Percentiles rank a stretch among this genome's conserved stretches.
phyloP scores from a whole-genome alignment of 2,888 invertebrate genomes.

The Tanytarsus gracilentus region DNA sequence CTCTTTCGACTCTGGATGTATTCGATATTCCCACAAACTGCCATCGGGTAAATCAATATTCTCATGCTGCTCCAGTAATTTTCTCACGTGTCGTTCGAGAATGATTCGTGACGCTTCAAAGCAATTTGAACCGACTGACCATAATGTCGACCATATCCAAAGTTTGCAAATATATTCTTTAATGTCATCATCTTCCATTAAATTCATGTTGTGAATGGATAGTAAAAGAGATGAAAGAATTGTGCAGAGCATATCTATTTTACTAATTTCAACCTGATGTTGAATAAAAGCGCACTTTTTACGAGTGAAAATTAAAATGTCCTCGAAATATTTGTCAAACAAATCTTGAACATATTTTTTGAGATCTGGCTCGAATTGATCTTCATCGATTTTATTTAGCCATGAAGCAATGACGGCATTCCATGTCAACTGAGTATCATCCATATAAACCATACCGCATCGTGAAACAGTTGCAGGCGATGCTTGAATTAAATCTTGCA shows the following conservation, averaged over 20 bases:
- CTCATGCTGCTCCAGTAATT: conserved; percentile 59
- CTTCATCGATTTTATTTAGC: conserved; percentile 50
- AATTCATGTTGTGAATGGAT: conserved; percentile 49
- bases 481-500: conserved; percentile 76
- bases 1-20: conserved; percentile 59
- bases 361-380: conserved; percentile 48
- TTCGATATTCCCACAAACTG: conserved; percentile 66
- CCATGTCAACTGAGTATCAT: conserved; percentile 74
- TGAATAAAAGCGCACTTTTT: conserved; percentile 64
- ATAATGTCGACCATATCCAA: conserved; percentile 73
- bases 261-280: conserved; percentile 75
- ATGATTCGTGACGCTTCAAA: conserved; percentile 56
- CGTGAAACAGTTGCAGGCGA: conserved; percentile 82
- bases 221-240: conserved; percentile 61
- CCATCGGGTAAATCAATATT: conserved; percentile 62
- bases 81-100: conserved; percentile 60
- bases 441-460: conserved; percentile 85
- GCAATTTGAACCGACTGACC: conserved; percentile 82
- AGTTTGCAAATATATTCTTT: conserved; percentile 60
- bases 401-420: conserved; percentile 71
- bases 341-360: conserved; percentile 56
- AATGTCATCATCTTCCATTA: conserved; percentile 47
- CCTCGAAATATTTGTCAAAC: conserved; percentile 56
- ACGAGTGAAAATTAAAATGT: conserved; percentile 56
- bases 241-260: conserved; percentile 65